Conservation (phyloP, 2,888 invertebrate genomes). For the Nomada fucata region DNA sequence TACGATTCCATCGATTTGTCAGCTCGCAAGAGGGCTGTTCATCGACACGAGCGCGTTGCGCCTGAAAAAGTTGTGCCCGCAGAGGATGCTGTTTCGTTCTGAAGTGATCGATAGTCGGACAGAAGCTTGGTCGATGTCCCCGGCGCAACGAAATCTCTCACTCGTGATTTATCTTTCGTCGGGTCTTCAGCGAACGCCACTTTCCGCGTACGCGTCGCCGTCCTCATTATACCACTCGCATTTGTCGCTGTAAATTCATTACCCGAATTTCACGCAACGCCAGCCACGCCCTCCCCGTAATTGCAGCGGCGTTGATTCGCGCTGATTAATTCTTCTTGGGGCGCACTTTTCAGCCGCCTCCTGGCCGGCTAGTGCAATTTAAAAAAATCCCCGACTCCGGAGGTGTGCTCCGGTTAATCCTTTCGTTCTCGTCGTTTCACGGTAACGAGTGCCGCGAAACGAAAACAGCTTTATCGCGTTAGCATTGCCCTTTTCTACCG, state of each 20-base stretch:
- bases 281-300: conserved; percentile 9
- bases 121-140: conserved; percentile 55
- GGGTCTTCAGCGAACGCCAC: conserved; percentile 4
- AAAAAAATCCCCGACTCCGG: conserved; percentile 5
- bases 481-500: not conserved
- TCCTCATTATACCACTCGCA: conserved; percentile 24
- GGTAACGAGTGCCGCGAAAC: conserved; percentile 20
- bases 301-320: conserved; percentile 40
- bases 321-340: conserved; percentile 34
- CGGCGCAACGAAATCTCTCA: conserved; percentile 23
- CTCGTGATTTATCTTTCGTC: conserved; percentile 49
- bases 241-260: conserved; percentile 37
- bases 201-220: conserved; percentile 23
- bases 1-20: not conserved
- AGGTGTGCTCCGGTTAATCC: not conserved
- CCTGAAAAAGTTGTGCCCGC: too few species aligned
- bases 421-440: not conserved
- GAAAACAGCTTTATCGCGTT: conserved; percentile 23
- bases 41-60: too few species aligned
- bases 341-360: not conserved
- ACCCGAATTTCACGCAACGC: not conserved
- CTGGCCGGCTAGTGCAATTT: not conserved
- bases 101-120: not conserved
- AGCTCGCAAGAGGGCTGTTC: too few species aligned
- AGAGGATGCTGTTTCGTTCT: not conserved